Evolutionary conservation across 2,797 vertebrate species (phyloP).

Genomic region (Hydrophis major): DNA sequence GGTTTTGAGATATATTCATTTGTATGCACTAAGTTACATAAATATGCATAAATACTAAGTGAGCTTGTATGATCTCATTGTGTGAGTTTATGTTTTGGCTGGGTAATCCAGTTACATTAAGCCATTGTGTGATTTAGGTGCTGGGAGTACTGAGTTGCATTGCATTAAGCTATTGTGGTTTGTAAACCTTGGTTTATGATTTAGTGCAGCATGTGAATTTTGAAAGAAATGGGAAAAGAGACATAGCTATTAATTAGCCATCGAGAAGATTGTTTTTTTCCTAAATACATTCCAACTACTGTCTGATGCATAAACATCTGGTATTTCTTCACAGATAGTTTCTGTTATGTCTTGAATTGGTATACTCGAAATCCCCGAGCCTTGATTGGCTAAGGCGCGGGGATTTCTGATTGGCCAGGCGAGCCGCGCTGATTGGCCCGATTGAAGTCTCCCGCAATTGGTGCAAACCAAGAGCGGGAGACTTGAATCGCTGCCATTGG

Average conservation of each 20-base stretch:
- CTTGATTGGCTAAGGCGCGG: too few species aligned
- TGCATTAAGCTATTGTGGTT: neutral
- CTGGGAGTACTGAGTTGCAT: neutral
- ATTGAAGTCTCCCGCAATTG: too few species aligned
- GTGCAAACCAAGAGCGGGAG: too few species aligned
- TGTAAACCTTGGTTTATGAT: neutral
- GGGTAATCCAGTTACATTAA: neutral
- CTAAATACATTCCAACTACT: neutral
- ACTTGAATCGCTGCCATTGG: too few species aligned
- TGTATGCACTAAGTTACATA: constrained; percentile 22
- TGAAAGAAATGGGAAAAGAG: constrained; percentile 18
- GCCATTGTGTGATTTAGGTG: neutral
- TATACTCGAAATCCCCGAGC: too few species aligned
- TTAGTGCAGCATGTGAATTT: neutral
- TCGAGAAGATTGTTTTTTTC: neutral
- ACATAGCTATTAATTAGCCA: neutral
- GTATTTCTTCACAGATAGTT: neutral
- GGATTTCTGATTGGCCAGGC: too few species aligned
- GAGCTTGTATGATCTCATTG: neutral
- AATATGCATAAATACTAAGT: neutral
- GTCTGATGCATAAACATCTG: neutral
- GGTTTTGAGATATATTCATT: constrained; percentile 40
- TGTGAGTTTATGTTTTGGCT: neutral
- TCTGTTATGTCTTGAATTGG: too few species aligned
- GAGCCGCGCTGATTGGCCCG: too few species aligned